phyloP scores from a whole-genome alignment of 2,113 vertebrate genomes.

The Lampris megalopsis region DNA sequence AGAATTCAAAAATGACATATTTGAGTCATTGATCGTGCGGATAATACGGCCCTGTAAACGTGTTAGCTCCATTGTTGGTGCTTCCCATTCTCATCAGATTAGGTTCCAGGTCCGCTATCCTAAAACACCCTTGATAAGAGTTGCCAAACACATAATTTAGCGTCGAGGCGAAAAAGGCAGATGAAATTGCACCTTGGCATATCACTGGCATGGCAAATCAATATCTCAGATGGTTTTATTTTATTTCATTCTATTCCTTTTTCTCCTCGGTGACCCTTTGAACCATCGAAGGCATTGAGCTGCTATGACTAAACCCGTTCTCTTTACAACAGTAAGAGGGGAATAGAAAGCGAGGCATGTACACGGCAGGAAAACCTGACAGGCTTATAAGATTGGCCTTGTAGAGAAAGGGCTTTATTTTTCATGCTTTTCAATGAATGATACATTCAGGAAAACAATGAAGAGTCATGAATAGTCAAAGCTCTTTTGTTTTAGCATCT shows the following conservation, averaged over 20 bases:
- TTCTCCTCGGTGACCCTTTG: slow-evolving; percentile 40
- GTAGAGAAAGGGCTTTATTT: background rate
- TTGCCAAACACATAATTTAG: slow-evolving; percentile 58
- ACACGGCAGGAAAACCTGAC: slow-evolving; percentile 2
- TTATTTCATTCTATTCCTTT: background rate
- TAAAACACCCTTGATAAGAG: slow-evolving; percentile 57
- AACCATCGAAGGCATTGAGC: slow-evolving; percentile 44
- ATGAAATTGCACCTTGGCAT: slow-evolving; percentile 57
- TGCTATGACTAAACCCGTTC: slow-evolving; percentile 11
- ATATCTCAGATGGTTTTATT: slow-evolving; percentile 46
- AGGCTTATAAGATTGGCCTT: background rate
- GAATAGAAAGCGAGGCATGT: background rate
- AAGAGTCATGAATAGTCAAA: background rate
- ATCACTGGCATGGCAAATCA: slow-evolving; percentile 65
- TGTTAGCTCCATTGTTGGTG: slow-evolving; percentile 26
- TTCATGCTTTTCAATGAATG: background rate
- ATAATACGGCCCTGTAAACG: no score
- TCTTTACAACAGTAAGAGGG: background rate
- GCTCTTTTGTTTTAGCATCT: background rate
- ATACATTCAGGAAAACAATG: background rate
- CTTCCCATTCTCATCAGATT: slow-evolving; percentile 65
- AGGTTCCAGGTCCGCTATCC: slow-evolving; percentile 38
- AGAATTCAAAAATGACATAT: no score
- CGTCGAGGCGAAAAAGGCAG: slow-evolving; percentile 49
- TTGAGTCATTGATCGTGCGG: no score